phyloP scores from a whole-genome alignment of 2,797 vertebrate genomes.

The Oceanodroma leucorhoa region DNA sequence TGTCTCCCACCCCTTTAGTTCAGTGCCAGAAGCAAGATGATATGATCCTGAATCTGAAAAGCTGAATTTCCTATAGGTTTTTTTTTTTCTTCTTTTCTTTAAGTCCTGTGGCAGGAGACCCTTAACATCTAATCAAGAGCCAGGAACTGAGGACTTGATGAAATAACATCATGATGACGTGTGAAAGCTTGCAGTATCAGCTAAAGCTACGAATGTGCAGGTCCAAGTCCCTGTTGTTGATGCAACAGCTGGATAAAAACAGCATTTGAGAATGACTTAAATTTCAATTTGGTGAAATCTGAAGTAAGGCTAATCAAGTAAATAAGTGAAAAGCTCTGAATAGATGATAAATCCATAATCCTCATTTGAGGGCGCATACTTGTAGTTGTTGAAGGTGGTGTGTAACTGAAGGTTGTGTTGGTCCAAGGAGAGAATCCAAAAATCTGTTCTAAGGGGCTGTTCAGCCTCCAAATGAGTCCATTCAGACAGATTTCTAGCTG shows the following conservation, averaged over 20 bases:
- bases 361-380: background rate
- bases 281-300: background rate
- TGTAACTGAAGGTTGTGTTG: background rate
- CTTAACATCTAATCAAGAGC: slow-evolving; percentile 17
- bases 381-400: background rate
- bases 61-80: background rate
- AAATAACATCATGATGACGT: background rate
- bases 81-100: background rate
- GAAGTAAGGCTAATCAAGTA: background rate
- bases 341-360: background rate
- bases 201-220: background rate
- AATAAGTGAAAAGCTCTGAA: background rate
- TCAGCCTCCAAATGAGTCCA: background rate
- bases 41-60: background rate
- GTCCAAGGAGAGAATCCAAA: background rate
- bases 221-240: background rate
- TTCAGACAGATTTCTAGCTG: background rate
- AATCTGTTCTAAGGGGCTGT: background rate
- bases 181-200: background rate
- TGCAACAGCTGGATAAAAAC: background rate
- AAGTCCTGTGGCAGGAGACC: slow-evolving; percentile 4
- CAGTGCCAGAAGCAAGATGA: background rate
- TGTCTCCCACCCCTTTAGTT: background rate
- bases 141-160: slow-evolving; percentile 11
- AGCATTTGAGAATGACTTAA: background rate